Percentiles rank a stretch among this genome's conserved stretches.
phyloP scores from a whole-genome alignment of 2,797 vertebrate genomes.

The Cossypha niveicapilla region DNA sequence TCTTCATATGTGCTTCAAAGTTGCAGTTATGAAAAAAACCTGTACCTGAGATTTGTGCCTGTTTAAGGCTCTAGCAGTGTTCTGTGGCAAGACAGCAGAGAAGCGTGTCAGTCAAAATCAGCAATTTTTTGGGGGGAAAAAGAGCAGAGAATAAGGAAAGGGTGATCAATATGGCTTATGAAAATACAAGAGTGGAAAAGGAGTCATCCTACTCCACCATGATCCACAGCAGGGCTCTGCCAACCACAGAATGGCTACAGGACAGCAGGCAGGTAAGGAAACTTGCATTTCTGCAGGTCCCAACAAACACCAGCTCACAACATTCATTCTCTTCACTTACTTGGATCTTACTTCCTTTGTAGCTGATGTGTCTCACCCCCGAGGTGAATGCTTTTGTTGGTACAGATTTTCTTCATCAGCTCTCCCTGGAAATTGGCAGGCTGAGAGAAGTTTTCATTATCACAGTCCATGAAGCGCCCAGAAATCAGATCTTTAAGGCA shows the following conservation, averaged over 20 bases:
- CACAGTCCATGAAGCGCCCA: slow-evolving; percentile 5
- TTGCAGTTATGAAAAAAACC: neutral
- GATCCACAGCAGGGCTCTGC: neutral
- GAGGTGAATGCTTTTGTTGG: neutral
- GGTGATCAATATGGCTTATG: neutral
- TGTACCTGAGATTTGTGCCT: neutral
- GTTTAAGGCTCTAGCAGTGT: neutral
- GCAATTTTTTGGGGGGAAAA: neutral
- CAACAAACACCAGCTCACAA: neutral
- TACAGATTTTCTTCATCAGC: slow-evolving; percentile 18
- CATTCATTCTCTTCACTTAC: neutral
- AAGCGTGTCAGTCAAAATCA: neutral
- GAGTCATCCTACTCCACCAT: neutral
- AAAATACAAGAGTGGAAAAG: neutral
- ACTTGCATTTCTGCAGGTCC: neutral
- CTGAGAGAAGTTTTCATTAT: neutral
- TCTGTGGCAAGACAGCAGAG: neutral
- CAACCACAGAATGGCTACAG: neutral
- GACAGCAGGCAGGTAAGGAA: neutral
- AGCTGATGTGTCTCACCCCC: neutral
- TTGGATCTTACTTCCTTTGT: neutral
- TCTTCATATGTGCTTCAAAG: neutral
- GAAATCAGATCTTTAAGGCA: slow-evolving; percentile 34
- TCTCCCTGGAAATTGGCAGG: slow-evolving; percentile 20
- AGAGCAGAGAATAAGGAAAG: neutral